Percentiles rank a stretch among this genome's conserved stretches.
Conservation (phyloP, 2,113 vertebrate species). For the Eurypyga helias region DNA sequence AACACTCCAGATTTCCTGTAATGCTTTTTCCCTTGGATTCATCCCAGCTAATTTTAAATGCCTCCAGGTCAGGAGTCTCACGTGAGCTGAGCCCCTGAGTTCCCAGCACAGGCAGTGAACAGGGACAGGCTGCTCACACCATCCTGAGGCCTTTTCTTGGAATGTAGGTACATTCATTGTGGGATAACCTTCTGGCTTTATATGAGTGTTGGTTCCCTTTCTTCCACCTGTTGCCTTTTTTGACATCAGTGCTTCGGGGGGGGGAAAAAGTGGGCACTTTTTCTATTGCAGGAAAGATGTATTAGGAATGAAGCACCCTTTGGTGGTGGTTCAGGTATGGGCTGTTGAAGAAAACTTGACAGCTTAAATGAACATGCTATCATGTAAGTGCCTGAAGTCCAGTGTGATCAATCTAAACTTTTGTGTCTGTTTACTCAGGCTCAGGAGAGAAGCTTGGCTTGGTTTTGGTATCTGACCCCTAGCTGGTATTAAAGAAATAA, state of each 20-base stretch:
- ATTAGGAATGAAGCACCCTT: neutral
- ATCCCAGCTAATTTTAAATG: neutral
- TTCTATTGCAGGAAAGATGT: neutral
- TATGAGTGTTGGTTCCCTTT: neutral
- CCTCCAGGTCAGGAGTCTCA: neutral
- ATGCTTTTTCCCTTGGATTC: neutral
- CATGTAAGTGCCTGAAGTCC: neutral
- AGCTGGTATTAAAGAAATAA: neutral
- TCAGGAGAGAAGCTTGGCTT: neutral
- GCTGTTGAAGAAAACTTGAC: neutral
- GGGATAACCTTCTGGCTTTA: neutral
- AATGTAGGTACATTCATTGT: rapidly evolving
- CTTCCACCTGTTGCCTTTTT: neutral
- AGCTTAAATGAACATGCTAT: neutral
- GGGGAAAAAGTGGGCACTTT: neutral
- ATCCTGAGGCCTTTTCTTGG: neutral
- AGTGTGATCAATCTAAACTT: neutral
- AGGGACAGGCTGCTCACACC: neutral
- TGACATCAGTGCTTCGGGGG: neutral
- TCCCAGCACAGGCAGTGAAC: neutral
- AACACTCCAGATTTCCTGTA: neutral
- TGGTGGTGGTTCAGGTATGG: neutral
- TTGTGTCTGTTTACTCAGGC: neutral
- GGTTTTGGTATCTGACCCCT: neutral
- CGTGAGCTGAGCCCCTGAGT: neutral